Evolutionary conservation across 2,888 invertebrate species (phyloP).

Genomic region (Drosophila monieri): DNA sequence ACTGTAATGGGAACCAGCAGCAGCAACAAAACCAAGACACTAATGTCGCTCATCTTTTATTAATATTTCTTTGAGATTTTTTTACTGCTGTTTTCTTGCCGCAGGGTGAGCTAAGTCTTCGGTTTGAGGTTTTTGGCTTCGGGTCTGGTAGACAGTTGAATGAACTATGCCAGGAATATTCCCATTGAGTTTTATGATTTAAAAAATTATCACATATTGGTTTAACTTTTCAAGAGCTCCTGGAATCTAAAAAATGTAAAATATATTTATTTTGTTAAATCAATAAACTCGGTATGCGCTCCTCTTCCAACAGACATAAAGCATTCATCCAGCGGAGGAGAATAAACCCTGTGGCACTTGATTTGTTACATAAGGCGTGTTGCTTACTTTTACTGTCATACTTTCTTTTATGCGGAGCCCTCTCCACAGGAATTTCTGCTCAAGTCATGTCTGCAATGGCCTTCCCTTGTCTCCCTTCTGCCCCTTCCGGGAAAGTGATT

Average conservation of each 20-base stretch:
- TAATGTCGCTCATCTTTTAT: slow-evolving; percentile 82
- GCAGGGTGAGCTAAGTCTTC: slow-evolving; percentile 39
- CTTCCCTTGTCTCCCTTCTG: slow-evolving; percentile 7
- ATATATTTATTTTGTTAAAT: slow-evolving; percentile 5
- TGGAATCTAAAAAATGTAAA: slow-evolving; percentile 3
- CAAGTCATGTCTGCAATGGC: slow-evolving; percentile 27
- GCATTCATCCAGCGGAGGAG: slow-evolving; percentile 8
- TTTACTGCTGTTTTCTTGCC: slow-evolving; percentile 44
- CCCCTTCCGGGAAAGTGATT: slow-evolving; percentile 48
- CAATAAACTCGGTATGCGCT: slow-evolving; percentile 12
- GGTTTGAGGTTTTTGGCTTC: slow-evolving; percentile 30
- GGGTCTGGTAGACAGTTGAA: slow-evolving; percentile 49
- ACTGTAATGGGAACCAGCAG: slow-evolving; percentile 40
- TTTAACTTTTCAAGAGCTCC: slow-evolving; percentile 15
- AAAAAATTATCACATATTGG: slow-evolving; percentile 1
- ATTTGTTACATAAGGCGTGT: slow-evolving; percentile 51
- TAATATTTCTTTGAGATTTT: slow-evolving; percentile 78
- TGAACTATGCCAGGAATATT: slow-evolving; percentile 26
- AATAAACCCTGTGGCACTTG: slow-evolving; percentile 42
- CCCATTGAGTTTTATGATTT: background rate
- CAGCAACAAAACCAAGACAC: slow-evolving; percentile 54
- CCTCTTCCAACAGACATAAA: slow-evolving; percentile 16
- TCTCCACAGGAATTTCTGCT: slow-evolving; percentile 26
- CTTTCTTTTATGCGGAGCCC: slow-evolving; percentile 39
- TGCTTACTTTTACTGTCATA: slow-evolving; percentile 46